phyloP scores from a whole-genome alignment of 2,797 vertebrate species.

The Syncerus caffer region DNA sequence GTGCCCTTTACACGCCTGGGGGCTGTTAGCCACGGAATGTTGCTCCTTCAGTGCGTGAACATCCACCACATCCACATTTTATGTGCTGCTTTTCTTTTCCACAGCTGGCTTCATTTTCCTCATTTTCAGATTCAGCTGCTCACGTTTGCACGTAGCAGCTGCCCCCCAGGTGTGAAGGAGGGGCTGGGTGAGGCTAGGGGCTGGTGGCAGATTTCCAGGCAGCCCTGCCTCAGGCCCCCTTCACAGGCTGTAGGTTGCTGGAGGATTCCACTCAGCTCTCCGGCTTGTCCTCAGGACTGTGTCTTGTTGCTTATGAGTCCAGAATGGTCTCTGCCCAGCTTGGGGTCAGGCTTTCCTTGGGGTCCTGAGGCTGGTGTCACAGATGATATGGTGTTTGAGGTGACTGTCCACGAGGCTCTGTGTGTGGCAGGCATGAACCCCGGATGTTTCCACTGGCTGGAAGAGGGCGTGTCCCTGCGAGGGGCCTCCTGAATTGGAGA shows the following conservation, averaged over 20 bases:
- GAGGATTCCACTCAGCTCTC: background rate
- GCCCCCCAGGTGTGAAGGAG: background rate
- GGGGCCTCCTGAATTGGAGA: background rate
- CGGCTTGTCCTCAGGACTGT: background rate
- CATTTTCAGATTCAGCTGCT: slow-evolving; percentile 42
- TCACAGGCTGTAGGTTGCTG: background rate
- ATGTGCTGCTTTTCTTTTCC: background rate
- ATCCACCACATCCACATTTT: slow-evolving; percentile 13
- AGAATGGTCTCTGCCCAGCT: background rate
- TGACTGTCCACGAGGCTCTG: background rate
- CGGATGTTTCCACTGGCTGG: background rate
- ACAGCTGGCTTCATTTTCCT: slow-evolving; percentile 39
- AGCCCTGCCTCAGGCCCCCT: background rate
- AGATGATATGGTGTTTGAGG: background rate
- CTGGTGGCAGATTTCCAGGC: too few species aligned
- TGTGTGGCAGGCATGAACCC: background rate
- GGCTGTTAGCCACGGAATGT: background rate
- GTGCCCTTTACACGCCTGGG: rapidly evolving
- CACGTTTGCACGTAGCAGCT: background rate
- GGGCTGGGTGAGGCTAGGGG: background rate
- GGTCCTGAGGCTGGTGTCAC: background rate
- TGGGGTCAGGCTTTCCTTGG: background rate
- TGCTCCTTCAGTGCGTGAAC: background rate
- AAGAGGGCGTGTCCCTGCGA: background rate
- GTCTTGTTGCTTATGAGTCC: background rate